These are phyloP conservation scores for Myzus persicae DNA, from an alignment of 1,140 invertebrate species.

Conservation along the genomic window DNA sequence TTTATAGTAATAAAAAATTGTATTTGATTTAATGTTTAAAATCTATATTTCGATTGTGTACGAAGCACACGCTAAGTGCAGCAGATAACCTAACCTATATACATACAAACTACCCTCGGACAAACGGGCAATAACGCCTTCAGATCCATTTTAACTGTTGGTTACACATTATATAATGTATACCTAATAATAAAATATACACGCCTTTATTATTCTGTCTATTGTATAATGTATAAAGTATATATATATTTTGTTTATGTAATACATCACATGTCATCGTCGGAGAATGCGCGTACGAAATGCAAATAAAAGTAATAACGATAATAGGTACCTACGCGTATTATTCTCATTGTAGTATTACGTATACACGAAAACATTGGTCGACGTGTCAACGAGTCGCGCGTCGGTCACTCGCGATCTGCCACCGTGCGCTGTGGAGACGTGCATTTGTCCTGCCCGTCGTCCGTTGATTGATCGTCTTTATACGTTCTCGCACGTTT, in stretches of 20 bases:
- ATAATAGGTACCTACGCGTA: neutral
- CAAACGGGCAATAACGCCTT: neutral
- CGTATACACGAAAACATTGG: neutral
- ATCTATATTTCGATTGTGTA: neutral
- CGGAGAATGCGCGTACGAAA: neutral
- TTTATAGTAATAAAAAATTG: neutral
- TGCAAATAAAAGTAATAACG: constrained; percentile 11
- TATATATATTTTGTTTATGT: neutral
- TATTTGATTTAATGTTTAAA: neutral
- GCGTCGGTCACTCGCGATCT: neutral
- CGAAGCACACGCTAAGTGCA: neutral
- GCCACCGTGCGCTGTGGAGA: neutral
- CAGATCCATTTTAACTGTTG: neutral
- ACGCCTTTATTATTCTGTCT: neutral
- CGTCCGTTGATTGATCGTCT: neutral
- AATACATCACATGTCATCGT: neutral
- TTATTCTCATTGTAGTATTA: neutral
- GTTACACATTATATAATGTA: neutral
- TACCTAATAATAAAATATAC: constrained; percentile 9
- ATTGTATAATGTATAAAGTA: neutral
- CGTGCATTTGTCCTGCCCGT: neutral
- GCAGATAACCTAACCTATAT: neutral
- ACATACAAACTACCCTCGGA: neutral
- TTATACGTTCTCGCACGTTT: neutral
- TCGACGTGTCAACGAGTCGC: neutral